Evolutionary conservation across 2,797 vertebrate genomes (phyloP).

Genomic region (Rhabdomys pumilio): DNA sequence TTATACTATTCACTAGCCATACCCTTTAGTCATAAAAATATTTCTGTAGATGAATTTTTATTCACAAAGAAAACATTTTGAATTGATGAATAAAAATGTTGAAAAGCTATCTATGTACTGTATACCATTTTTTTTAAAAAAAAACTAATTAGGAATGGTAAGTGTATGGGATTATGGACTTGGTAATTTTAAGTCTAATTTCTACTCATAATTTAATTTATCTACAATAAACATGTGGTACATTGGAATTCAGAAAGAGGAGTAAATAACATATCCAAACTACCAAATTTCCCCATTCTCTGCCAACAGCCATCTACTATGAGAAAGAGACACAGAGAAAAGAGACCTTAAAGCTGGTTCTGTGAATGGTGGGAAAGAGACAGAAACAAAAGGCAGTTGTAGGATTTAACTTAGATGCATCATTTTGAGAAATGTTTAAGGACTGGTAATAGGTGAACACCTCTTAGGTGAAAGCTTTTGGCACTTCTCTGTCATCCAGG

Average conservation of each 20-base stretch:
- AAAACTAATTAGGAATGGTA: slow-evolving; percentile 3
- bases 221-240: background rate
- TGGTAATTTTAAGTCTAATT: background rate
- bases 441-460: background rate
- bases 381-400: background rate
- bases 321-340: background rate
- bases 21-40: background rate
- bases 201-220: slow-evolving; percentile 8
- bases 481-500: background rate
- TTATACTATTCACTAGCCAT: background rate
- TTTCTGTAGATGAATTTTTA: background rate
- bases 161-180: background rate
- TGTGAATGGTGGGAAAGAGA: background rate
- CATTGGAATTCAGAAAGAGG: background rate
- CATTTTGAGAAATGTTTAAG: background rate
- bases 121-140: background rate
- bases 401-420: background rate
- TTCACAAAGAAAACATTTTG: slow-evolving; percentile 12
- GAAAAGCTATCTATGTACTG: background rate
- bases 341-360: background rate
- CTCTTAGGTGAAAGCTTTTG: background rate
- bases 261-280: background rate
- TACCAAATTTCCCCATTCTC: background rate
- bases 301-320: background rate
- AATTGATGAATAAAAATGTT: background rate